These are phyloP conservation scores for Eupithecia dodoneata DNA, from an alignment of 2,888 invertebrate genomes.

Conservation along the genomic window DNA sequence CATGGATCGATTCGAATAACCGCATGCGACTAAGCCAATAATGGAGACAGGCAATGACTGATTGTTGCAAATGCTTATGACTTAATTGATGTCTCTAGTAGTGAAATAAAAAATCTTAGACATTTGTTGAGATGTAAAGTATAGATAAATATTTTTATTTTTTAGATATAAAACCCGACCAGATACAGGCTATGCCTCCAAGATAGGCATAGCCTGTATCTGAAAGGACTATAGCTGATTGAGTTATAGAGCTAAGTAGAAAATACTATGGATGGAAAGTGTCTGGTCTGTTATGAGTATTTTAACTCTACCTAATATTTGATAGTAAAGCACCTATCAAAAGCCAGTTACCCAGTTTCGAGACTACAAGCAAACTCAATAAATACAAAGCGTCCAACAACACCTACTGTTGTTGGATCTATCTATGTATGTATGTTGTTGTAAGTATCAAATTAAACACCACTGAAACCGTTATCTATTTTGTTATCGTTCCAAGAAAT, in stretches of 20 bases:
- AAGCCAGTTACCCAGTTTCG: not conserved
- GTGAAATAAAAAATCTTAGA: too few relatives aligned
- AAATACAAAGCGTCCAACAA: not conserved
- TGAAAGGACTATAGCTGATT: not conserved
- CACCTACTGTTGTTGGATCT: not conserved
- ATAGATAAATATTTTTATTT: too few relatives aligned
- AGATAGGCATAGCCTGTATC: not conserved
- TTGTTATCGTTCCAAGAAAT: conserved; percentile 14
- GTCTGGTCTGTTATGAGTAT: not conserved
- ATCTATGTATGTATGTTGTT: not conserved
- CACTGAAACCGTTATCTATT: conserved; percentile 17
- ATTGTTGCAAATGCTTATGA: not conserved
- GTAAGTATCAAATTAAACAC: conserved; percentile 9
- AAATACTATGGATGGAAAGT: not conserved
- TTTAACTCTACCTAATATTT: not conserved
- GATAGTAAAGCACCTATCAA: not conserved
- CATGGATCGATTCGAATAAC: conserved; percentile 77
- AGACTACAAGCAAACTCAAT: not conserved
- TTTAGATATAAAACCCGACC: not conserved
- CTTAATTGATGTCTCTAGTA: not conserved
- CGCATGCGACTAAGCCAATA: conserved; percentile 75
- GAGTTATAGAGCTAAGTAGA: not conserved
- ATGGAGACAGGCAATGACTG: conserved; percentile 53
- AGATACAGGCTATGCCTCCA: not conserved
- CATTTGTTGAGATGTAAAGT: too few relatives aligned